phyloP scores from a whole-genome alignment of 2,888 invertebrate species.

The Scrobipalpa atriplicella region DNA sequence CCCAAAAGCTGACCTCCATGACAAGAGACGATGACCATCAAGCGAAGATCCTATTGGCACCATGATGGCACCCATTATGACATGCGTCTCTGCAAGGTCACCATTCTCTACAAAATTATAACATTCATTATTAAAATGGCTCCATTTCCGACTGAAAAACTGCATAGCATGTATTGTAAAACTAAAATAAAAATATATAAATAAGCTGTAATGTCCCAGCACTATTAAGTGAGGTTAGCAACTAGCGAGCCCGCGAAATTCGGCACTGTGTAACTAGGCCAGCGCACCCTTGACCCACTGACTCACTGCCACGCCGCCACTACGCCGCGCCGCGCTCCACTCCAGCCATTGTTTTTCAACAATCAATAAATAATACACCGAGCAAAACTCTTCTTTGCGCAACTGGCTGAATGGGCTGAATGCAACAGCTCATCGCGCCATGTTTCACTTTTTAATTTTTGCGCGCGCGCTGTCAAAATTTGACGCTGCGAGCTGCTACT shows the following conservation, averaged over 20 bases:
- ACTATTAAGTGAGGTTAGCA: conserved; percentile 68
- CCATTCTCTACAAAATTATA: too few species aligned
- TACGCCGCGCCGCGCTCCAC: conserved; percentile 54
- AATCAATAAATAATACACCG: conserved; percentile 81
- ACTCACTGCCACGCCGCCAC: conserved; percentile 73
- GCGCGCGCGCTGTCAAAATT: conserved; percentile 57
- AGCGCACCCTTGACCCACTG: conserved; percentile 80
- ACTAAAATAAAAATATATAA: conserved; percentile 31
- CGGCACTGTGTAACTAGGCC: conserved; percentile 78
- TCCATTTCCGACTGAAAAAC: background rate
- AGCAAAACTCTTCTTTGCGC: conserved; percentile 69
- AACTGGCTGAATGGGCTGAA: conserved; percentile 17
- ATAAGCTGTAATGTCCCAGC: conserved; percentile 49
- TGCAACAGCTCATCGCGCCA: conserved; percentile 58
- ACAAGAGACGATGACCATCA: too few species aligned
- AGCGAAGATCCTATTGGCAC: too few species aligned
- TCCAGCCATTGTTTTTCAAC: conserved; percentile 80
- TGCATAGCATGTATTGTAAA: conserved; percentile 20
- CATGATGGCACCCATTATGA: too few species aligned
- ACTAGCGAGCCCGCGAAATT: conserved; percentile 77
- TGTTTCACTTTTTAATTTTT: conserved; percentile 53
- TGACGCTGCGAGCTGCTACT: conserved; percentile 40
- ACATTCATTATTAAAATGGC: too few species aligned
- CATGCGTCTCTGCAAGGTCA: too few species aligned
- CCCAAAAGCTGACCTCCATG: too few species aligned